These are phyloP conservation scores for Drosophila santomea DNA, from an alignment of 1,140 invertebrate species.

Conservation along the genomic window DNA sequence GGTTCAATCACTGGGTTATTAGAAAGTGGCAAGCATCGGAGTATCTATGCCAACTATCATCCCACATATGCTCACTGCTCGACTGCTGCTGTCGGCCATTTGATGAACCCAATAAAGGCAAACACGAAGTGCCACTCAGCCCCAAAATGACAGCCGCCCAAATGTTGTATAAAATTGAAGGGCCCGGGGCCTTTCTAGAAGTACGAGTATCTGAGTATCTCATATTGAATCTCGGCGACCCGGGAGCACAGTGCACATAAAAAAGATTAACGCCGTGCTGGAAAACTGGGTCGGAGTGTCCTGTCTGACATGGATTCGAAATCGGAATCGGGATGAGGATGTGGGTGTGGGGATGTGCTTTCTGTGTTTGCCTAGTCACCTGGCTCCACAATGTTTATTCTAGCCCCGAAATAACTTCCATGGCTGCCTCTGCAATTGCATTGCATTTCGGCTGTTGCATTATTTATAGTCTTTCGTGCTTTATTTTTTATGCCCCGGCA, in stretches of 20 bases:
- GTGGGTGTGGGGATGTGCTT: neutral
- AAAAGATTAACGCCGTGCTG: conserved; percentile 66
- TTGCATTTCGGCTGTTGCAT: conserved; percentile 68
- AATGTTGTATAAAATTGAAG: conserved; percentile 80
- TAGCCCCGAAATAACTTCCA: conserved; percentile 2
- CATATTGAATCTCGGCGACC: conserved; percentile 71
- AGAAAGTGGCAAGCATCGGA: conserved; percentile 30
- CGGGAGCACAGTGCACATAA: conserved; percentile 55
- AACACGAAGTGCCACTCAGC: conserved; percentile 71
- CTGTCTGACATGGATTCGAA: conserved; percentile 49
- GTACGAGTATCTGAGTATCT: conserved; percentile 61
- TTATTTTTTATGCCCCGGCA: conserved; percentile 60
- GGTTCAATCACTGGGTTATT: conserved; percentile 27
- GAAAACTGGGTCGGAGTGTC: conserved; percentile 67
- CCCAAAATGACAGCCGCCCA: conserved; percentile 59
- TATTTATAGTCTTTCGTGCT: conserved; percentile 60
- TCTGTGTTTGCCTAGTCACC: conserved; percentile 25
- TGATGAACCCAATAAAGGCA: conserved; percentile 75
- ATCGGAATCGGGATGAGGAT: too few relatives aligned
- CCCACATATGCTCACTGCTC: conserved; percentile 62
- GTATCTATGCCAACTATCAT: conserved; percentile 63
- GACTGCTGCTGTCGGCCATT: conserved; percentile 61
- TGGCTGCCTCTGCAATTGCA: conserved; percentile 20
- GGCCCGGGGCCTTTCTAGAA: conserved; percentile 43
- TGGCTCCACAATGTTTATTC: conserved; percentile 27